Evolutionary conservation across 2,888 invertebrate genomes (phyloP), one percentile per base, ranked within the genome.

Genomic region (Leucoma salicis): DNA sequence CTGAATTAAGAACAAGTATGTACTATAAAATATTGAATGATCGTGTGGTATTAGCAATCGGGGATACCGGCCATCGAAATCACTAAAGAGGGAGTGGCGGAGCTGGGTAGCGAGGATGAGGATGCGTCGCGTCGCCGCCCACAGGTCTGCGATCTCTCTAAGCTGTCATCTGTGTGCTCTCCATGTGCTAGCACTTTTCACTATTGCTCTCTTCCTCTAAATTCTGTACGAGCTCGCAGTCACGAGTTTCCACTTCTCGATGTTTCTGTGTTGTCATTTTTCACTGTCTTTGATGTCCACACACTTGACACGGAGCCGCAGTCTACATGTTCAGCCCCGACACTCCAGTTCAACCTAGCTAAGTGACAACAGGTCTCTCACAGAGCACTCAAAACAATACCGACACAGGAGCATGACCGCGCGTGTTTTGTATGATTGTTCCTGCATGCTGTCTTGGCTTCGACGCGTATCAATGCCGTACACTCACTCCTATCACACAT

Each of bases 51-150:
- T 84, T 74, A 89, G 89, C 88, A 89, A 84, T 89, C 90, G 76
- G 90, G 90, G 82, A 90, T 90, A 83, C 90, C 90, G 72, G 90
- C 90, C 82, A 91, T 91, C 84, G 95, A 95, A 92, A 95, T 96
- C 82, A 95, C 95, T 77, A 95, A 95, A 92, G 95, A 96, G 78
- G 80, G 81, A 60, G 82, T 78, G 56, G 92, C 93, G 78, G 93
- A 94, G 81, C 92, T 93, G 88, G 91, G 92, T 83, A 93, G 93
- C 78, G 94, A 94, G 78, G 95, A 94, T 65, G 90, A 90, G 75
- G 84, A 88, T 61, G 70, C 80, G 53, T 68, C 82, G 72, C 82
- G 77, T 56, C 85, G 82, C 70, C 84, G 83, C 65, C 78, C 80
- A 74, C 90, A 90, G 88, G 90, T 89, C 88, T 88, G 90, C 80